Percentiles rank a stretch among this genome's conserved stretches.
These are phyloP conservation scores for Dione juno DNA, from an alignment of 2,888 invertebrate genomes.

Conservation along the genomic window DNA sequence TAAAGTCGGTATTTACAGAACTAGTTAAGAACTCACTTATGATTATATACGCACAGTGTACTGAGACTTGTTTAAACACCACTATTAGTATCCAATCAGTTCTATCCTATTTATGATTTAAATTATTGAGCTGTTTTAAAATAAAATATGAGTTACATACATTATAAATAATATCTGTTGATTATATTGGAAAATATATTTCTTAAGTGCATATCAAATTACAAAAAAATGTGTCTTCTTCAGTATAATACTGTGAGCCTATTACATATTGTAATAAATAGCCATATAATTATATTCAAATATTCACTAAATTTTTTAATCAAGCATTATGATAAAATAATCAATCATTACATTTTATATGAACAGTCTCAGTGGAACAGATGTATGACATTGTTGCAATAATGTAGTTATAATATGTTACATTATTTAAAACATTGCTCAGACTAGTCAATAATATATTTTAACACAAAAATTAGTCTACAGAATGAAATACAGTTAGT, in stretches of 20 bases:
- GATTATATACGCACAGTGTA: constrained; percentile 1
- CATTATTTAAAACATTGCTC: background rate
- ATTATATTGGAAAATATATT: constrained; percentile 4
- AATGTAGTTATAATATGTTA: background rate
- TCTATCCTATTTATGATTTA: background rate
- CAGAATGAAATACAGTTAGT: background rate
- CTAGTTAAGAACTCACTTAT: constrained; percentile 11
- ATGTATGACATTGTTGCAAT: constrained; percentile 1
- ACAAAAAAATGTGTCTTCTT: background rate
- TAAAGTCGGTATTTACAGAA: too few species aligned
- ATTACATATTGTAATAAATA: background rate
- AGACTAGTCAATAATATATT: background rate
- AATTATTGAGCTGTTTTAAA: constrained; percentile 7
- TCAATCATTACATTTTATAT: background rate
- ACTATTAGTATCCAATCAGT: background rate
- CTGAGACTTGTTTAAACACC: background rate
- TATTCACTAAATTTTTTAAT: background rate
- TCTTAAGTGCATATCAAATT: background rate
- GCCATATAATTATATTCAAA: background rate
- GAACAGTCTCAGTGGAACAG: background rate
- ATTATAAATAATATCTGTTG: background rate
- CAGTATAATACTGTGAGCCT: constrained; percentile 5
- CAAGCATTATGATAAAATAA: background rate
- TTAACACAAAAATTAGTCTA: background rate
- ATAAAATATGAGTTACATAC: background rate